phyloP scores from a whole-genome alignment of 2,113 vertebrate species.

The Oreochromis aureus region DNA sequence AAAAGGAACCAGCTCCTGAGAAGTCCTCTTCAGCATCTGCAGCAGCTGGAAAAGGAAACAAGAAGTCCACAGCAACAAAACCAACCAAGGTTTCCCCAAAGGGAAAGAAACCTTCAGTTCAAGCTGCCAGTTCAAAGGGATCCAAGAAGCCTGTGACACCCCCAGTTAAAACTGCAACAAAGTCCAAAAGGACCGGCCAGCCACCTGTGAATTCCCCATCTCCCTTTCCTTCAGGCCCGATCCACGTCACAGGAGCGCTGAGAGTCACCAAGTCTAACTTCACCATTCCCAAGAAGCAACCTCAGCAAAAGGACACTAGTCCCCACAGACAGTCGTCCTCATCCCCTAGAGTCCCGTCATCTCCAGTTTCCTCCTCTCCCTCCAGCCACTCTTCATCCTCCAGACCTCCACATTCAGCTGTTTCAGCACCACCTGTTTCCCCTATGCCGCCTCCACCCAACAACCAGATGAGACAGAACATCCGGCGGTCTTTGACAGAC shows the following conservation, averaged over 20 bases:
- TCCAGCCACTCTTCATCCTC: constrained; percentile 37
- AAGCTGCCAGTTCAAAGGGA: constrained; percentile 17
- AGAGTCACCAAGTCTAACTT: constrained; percentile 72
- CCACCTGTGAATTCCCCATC: constrained; percentile 35
- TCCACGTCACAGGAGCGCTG: constrained; percentile 73
- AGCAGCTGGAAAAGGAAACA: constrained; percentile 36
- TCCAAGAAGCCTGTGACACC: constrained; percentile 47
- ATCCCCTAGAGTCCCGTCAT: constrained; percentile 54
- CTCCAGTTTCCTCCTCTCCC: constrained; percentile 35
- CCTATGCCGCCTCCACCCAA: constrained; percentile 80
- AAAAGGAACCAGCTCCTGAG: constrained; percentile 50
- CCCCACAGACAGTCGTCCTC: constrained; percentile 23
- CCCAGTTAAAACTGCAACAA: constrained; percentile 25
- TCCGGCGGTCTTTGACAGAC: constrained; percentile 92
- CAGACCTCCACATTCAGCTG: constrained; percentile 43
- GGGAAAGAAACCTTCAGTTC: constrained; percentile 38
- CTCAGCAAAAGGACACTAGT: constrained; percentile 51
- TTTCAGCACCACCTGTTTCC: constrained; percentile 18
- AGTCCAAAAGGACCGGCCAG: constrained; percentile 54
- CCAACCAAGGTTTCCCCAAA: constrained; percentile 54
- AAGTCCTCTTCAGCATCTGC: constrained; percentile 12
- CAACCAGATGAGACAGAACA: constrained; percentile 95
- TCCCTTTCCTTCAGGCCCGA: constrained; percentile 52
- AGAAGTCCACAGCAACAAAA: constrained; percentile 44
- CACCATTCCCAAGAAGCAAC: constrained; percentile 77